phyloP scores from a whole-genome alignment of 2,113 vertebrate genomes.

The Ptilonorhynchus violaceus region DNA sequence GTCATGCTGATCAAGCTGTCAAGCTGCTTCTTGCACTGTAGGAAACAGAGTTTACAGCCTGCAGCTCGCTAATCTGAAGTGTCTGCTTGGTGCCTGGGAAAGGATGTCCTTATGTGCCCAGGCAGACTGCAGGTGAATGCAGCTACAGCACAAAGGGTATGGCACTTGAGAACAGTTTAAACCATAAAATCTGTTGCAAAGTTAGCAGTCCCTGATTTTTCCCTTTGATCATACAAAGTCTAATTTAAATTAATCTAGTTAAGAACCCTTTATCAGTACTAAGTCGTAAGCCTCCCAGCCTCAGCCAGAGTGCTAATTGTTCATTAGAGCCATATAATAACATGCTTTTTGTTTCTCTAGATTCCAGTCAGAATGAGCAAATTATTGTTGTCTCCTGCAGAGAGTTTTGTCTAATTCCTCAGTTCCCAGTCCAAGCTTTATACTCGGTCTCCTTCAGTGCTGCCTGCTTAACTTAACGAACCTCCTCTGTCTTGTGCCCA shows the following conservation, averaged over 20 bases:
- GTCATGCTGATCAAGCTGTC: slow-evolving; percentile 18
- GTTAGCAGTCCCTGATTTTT: not conserved
- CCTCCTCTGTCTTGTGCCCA: not conserved
- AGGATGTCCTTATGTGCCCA: not conserved
- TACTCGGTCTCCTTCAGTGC: not conserved
- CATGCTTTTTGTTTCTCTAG: not conserved
- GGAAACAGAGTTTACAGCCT: not conserved
- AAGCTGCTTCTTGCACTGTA: not conserved
- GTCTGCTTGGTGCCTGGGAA: not conserved
- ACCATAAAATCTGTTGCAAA: not conserved
- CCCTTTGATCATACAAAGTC: not conserved
- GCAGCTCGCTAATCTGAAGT: not conserved
- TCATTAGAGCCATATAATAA: not conserved
- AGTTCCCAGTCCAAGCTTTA: not conserved
- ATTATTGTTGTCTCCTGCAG: not conserved
- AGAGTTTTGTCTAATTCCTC: not conserved
- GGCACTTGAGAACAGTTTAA: not conserved
- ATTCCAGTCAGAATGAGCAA: not conserved
- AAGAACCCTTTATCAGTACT: not conserved
- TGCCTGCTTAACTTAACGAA: not conserved
- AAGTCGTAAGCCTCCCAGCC: not conserved
- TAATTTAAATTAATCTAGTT: not conserved
- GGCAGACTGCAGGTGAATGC: not conserved
- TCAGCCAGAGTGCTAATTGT: not conserved
- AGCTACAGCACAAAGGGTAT: not conserved